Conservation (phyloP, 2,888 invertebrate species). For the Bombyx huttoni region DNA sequence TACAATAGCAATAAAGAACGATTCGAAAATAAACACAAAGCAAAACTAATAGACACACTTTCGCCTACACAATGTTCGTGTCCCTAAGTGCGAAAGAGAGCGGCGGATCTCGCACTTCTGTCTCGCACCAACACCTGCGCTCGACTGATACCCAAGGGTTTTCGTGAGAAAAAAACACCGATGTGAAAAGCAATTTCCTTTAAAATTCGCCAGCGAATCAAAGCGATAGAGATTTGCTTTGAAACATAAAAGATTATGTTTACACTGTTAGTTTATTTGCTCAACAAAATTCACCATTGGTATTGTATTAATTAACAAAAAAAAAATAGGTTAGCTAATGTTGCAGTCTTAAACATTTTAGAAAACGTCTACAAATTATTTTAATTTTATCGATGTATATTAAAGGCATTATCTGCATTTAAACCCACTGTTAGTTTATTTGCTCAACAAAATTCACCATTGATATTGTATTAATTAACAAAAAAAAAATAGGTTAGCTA, state of each 20-base stretch:
- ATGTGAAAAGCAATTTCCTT: not conserved
- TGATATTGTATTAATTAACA: too few species aligned
- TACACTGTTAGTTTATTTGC: not conserved
- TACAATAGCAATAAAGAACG: not conserved
- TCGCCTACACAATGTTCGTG: not conserved
- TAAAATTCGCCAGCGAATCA: not conserved
- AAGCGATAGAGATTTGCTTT: not conserved
- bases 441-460: too few species aligned
- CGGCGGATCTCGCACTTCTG: constrained; percentile 9
- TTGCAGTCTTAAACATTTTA: too few species aligned
- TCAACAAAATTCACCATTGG: too few species aligned
- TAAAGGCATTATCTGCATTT: too few species aligned
- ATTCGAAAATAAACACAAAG: not conserved
- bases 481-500: too few species aligned
- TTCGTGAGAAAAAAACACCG: not conserved
- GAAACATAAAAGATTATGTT: not conserved
- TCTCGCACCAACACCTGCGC: constrained; percentile 7
- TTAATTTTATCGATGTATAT: too few species aligned
- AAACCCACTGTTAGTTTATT: not conserved
- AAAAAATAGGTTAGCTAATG: too few species aligned
- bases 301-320: too few species aligned
- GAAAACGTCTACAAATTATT: too few species aligned
- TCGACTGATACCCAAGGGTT: constrained; percentile 1
- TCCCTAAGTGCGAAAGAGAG: constrained; percentile 11
- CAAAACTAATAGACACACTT: not conserved